Conservation (phyloP, 2,113 vertebrate genomes). For the Rhegmatorhina hoffmannsi region DNA sequence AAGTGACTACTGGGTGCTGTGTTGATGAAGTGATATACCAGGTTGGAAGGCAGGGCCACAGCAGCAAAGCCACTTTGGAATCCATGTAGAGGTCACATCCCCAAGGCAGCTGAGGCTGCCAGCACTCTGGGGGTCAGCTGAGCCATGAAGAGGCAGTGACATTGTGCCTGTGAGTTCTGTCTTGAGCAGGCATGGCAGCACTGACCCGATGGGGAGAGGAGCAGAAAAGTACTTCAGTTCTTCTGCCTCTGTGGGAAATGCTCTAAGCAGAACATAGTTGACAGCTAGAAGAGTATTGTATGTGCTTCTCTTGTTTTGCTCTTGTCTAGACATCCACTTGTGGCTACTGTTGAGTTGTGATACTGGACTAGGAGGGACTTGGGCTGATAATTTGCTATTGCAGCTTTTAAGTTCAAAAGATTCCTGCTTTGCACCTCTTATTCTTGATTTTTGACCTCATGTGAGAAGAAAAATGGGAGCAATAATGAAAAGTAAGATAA, state of each 20-base stretch:
- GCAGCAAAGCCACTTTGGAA: neutral
- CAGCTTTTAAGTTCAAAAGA: neutral
- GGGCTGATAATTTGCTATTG: neutral
- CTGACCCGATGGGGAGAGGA: neutral
- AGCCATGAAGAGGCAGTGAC: neutral
- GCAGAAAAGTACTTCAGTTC: neutral
- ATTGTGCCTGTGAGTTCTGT: neutral
- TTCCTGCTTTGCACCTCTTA: neutral
- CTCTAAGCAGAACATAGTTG: neutral
- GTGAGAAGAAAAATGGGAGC: neutral
- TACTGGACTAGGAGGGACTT: neutral
- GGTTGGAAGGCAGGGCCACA: neutral
- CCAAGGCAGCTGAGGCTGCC: accelerated
- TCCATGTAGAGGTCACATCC: neutral
- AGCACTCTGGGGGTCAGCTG: neutral
- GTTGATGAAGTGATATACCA: neutral
- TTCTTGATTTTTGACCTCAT: neutral
- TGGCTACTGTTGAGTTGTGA: neutral
- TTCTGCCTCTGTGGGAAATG: neutral
- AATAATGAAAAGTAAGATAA: neutral
- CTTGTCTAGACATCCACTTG: neutral
- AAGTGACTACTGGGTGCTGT: neutral
- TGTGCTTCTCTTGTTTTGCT: neutral
- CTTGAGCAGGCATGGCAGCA: neutral
- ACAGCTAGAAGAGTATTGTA: neutral